Evolutionary conservation across 2,113 vertebrate genomes (phyloP), one percentile per base, ranked within the genome.

Genomic region (Ameiurus melas): DNA sequence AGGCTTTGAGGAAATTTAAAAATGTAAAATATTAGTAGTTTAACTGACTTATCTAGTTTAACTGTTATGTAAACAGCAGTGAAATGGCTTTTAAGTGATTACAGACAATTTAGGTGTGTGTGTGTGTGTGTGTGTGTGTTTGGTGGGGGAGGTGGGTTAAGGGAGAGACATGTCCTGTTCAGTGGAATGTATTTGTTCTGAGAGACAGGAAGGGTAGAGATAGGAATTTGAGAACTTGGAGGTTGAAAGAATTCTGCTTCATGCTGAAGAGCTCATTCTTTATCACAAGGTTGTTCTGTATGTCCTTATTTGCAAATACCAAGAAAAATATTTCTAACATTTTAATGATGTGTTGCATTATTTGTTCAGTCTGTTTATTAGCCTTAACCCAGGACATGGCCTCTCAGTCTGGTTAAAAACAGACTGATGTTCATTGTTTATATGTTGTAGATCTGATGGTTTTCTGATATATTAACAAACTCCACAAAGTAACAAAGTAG

Each of bases 161-260:
- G 22, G 22, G 87, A 8, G n/a, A n/a, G 43, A 84, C 13, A 57
- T 85, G 87, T 83, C 83, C 90, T 22, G 55, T 66, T 36, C 43
- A 16, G 66, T 60, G 86, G 90, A 89, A 89, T 91, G 83, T 91
- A 79, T 86, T 87, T 88, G 79, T 87, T 89, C 87, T 78, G 33
- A 30, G 77, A 87, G 81, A 73, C 85, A 85, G 82, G 75, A 89
- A 83, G 83, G 86, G 71, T 81, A 79, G 83, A 83, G 70, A 79
- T 13, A 83, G 60, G 83, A 78, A 89, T 87, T 78, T 89, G 77
- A 79, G 79, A 84, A 10, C 14, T 30, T 33, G 53, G 17, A n/a
- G 66, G 27, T 13, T 60, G 81, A 85, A 87, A 82, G 55, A 85
- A 68, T 85, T 43, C 27, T 27, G 51, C 70, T 78, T 82, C 85